Evolutionary conservation across 2,113 vertebrate genomes (phyloP), one percentile per base, ranked within the genome.

Genomic region (Oncorhynchus kisutch): DNA sequence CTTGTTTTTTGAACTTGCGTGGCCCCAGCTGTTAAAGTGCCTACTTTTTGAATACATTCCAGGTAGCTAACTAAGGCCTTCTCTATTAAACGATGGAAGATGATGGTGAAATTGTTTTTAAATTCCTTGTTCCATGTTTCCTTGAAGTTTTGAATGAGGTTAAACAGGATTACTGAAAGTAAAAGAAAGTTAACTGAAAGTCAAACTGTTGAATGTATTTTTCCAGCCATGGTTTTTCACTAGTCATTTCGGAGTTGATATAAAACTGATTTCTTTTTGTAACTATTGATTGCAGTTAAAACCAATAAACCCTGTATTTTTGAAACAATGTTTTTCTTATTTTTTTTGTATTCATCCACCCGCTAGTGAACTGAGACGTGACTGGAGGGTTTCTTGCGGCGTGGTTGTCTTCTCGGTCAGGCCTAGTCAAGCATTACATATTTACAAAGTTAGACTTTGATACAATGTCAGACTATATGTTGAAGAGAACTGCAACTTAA

Each of bases 221-320:
- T 95, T 95, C 82, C 85, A 88, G 85, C 85, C 82, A 87, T 91
- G 83, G 86, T 82, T 80, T 88, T 96, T 96, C 92, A 97, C 96
- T 98, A 97, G 94, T 97, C 90, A 91, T 94, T 95, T 93, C 92
- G 95, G 96, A 96, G 95, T 96, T 98, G 96, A 95, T 97, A 96
- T 96, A 95, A 94, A 96, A 93, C 80, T 83, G 81, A 82, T 86
- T 70, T 94, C 90, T 94, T 95, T 93, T 98, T 99, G 96, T 98
- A 98, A 98, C 94, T 94, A 91, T 94, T 98, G 96, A 97, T 98
- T 98, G 95, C 96, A 97, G 96, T 98, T 98, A 95, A 95, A 97
- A 96, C 96, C 96, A 99, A 99, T 98, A 98, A 99, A 98, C 94
- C 96, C 96, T 92, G 78, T 95, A 93, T 97, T 97, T 94, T 94